These are phyloP conservation scores for Tinea pellionella DNA, from an alignment of 2,888 invertebrate genomes.

Conservation along the genomic window DNA sequence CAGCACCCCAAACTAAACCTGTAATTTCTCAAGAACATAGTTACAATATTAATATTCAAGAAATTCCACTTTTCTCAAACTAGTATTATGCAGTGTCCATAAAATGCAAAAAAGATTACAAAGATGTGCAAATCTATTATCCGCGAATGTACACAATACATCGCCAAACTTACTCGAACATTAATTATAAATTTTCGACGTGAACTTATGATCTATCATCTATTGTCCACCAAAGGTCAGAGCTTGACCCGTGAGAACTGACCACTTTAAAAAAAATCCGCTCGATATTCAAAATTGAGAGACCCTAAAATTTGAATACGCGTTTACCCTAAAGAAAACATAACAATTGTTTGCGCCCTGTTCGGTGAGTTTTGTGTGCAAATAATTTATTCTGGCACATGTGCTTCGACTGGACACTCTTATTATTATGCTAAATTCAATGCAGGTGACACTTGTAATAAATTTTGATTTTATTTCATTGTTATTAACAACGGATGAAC, in stretches of 20 bases:
- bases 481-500: background rate
- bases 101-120: conserved; percentile 30
- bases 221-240: conserved; percentile 57
- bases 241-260: conserved; percentile 66
- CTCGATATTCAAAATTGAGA: conserved; percentile 42
- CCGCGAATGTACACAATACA: conserved; percentile 50
- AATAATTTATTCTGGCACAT: conserved; percentile 54
- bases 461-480: background rate
- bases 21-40: background rate
- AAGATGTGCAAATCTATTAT: conserved; percentile 45
- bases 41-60: conserved; percentile 39
- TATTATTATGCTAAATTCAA: conserved; percentile 54
- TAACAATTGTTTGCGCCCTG: conserved; percentile 33
- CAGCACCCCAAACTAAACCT: background rate
- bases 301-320: conserved; percentile 67
- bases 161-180: conserved; percentile 37
- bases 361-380: conserved; percentile 44
- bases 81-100: conserved; percentile 35
- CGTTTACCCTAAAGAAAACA: conserved; percentile 55
- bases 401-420: conserved; percentile 24
- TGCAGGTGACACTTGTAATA: conserved; percentile 38
- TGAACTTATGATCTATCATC: conserved; percentile 34
- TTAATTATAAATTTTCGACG: conserved; percentile 64
- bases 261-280: conserved; percentile 35
- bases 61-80: conserved; percentile 55